phyloP scores from a whole-genome alignment of 2,113 vertebrate genomes.

The Rhagologus leucostigma region DNA sequence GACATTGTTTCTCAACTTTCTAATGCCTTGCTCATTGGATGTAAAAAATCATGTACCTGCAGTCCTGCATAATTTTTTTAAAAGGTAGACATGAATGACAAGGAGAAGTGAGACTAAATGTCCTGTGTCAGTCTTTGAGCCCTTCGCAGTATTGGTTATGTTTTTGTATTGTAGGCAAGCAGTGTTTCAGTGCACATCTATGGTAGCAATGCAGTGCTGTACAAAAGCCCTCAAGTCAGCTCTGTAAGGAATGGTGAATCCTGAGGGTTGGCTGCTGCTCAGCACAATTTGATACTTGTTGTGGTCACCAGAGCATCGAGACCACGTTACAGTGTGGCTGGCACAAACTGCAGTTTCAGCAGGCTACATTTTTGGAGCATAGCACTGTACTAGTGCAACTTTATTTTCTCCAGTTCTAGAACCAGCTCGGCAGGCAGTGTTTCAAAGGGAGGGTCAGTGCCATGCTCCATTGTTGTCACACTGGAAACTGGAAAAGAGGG shows the following conservation, averaged over 20 bases:
- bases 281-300: neutral
- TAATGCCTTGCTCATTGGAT: neutral
- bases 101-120: neutral
- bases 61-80: neutral
- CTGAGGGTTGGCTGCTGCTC: neutral
- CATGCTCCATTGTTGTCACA: neutral
- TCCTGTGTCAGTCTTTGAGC: neutral
- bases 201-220: neutral
- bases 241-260: neutral
- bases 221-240: neutral
- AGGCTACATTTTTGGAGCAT: fast-evolving
- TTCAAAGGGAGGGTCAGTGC: neutral
- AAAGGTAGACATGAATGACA: neutral
- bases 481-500: neutral
- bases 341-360: neutral
- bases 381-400: neutral
- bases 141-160: fast-evolving
- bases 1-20: neutral
- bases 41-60: neutral
- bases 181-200: fast-evolving
- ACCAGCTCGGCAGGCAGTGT: neutral
- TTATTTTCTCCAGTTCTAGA: neutral
- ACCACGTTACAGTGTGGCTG: fast-evolving
- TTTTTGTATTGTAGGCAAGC: neutral
- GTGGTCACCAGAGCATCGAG: neutral